Percentiles rank a stretch among this genome's conserved stretches.
phyloP scores from a whole-genome alignment of 2,113 vertebrate species.

The Gadus chalcogrammus region DNA sequence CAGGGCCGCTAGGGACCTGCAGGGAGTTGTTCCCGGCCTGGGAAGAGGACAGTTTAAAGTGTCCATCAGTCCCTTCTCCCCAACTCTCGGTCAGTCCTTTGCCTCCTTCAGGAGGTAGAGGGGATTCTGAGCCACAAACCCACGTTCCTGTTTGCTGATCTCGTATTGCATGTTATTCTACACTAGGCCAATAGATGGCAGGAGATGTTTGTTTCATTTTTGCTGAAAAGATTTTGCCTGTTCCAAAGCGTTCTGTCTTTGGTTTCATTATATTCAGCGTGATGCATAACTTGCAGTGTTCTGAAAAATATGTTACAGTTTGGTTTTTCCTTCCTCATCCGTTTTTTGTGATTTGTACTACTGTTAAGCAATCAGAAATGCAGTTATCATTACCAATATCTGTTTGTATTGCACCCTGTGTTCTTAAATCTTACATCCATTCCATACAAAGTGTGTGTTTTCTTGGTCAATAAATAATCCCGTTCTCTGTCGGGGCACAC shows the following conservation, averaged over 20 bases:
- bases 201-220: conserved; percentile 5
- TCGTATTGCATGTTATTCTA: conserved; percentile 3
- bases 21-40: conserved; percentile 1
- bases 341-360: too few species aligned
- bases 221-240: not conserved
- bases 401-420: too few species aligned
- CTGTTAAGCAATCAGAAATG: too few species aligned
- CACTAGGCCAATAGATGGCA: conserved; percentile 60
- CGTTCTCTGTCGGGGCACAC: conserved; percentile 17
- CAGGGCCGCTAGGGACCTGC: not conserved
- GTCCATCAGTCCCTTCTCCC: not conserved
- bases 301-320: too few species aligned
- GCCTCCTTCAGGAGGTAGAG: not conserved
- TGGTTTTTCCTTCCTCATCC: too few species aligned
- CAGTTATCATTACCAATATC: too few species aligned
- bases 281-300: too few species aligned
- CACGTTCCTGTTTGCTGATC: conserved; percentile 3
- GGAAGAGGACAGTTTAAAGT: conserved; percentile 11
- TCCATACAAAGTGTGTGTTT: not conserved
- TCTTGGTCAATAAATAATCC: conserved; percentile 2
- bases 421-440: too few species aligned
- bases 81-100: conserved; percentile 25
- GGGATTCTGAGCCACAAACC: not conserved
- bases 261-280: not conserved
- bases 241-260: not conserved